Conservation (phyloP, 2,113 vertebrate species). For the Centropus bengalensis region DNA sequence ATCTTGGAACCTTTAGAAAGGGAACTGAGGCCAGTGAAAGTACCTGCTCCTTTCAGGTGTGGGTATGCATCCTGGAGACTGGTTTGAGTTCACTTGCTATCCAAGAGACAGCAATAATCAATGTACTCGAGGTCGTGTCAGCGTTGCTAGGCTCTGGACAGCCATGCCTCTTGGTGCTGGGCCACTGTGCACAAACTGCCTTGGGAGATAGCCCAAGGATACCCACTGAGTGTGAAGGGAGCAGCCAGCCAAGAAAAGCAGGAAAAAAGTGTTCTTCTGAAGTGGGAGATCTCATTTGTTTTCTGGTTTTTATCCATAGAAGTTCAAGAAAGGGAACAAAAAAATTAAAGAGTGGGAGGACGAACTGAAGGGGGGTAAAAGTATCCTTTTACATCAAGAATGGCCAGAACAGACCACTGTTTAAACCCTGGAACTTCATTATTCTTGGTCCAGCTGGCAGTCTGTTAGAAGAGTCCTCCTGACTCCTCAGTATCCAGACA, state of each 20-base stretch:
- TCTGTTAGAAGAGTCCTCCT: background rate
- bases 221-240: background rate
- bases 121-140: background rate
- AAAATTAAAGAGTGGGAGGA: constrained; percentile 21
- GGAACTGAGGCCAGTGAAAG: background rate
- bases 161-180: background rate
- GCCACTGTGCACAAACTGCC: background rate
- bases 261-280: background rate
- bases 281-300: constrained; percentile 10
- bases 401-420: constrained; percentile 13
- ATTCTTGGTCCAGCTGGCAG: constrained; percentile 48
- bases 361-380: background rate
- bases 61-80: background rate
- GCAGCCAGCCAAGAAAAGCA: constrained; percentile 14
- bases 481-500: background rate
- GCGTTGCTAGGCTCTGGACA: background rate
- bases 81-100: background rate
- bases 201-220: constrained; percentile 12
- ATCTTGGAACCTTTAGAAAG: background rate
- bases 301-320: background rate
- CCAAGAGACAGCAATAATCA: background rate
- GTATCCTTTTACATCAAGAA: constrained; percentile 42
- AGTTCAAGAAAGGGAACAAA: constrained; percentile 11
- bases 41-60: background rate
- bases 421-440: constrained; percentile 35